Percentiles rank a stretch among this genome's conserved stretches.
Evolutionary conservation across 2,113 vertebrate species (phyloP).

Genomic region (Thalassarche chlororhynchos): DNA sequence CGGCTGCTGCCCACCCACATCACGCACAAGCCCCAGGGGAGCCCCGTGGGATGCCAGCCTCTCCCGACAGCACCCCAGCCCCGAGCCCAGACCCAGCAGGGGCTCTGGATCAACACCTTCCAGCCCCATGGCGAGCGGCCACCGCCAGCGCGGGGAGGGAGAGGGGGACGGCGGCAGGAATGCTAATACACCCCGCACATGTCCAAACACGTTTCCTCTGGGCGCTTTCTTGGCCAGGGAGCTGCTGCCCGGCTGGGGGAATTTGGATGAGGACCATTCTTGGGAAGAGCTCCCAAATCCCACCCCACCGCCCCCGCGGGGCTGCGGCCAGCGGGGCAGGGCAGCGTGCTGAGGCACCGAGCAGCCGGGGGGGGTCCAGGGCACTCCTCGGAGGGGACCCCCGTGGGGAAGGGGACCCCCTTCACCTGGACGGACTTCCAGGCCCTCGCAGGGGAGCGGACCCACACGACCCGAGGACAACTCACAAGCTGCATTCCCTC

Average conservation of each 20-base stretch:
- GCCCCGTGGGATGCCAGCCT: background rate
- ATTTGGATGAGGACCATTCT: background rate
- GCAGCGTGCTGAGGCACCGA: background rate
- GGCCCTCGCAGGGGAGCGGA: background rate
- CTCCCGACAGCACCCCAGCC: background rate
- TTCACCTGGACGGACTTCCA: background rate
- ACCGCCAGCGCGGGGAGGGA: background rate
- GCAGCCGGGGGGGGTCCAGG: too few relatives aligned
- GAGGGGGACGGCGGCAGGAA: background rate
- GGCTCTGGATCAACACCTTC: background rate
- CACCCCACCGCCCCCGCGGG: fast-evolving
- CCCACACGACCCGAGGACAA: background rate
- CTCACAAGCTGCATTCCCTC: background rate
- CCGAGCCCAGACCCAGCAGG: fast-evolving
- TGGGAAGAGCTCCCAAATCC: background rate
- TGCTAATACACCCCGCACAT: background rate
- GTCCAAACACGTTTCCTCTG: background rate
- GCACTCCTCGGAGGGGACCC: background rate
- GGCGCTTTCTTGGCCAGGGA: background rate
- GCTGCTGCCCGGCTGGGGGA: background rate
- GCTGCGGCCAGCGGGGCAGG: background rate
- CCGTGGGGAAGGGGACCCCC: background rate
- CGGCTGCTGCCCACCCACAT: background rate
- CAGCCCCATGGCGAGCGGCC: background rate
- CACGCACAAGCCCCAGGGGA: background rate